phyloP scores from a whole-genome alignment of 53 echinoderm and acorn worm species.

The Henricia sp. region DNA sequence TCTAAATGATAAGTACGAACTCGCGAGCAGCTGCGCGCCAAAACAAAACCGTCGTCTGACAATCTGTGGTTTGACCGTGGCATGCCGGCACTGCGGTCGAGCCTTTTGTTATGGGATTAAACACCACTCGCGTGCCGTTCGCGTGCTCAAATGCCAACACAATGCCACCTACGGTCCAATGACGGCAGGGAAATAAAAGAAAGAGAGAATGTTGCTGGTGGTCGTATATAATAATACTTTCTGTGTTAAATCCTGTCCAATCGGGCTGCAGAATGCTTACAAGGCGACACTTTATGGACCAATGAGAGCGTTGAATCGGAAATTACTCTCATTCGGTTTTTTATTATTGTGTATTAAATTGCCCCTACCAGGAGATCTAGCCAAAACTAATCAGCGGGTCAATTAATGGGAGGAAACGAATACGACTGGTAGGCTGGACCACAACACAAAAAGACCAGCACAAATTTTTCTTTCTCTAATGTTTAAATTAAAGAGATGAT shows the following conservation, averaged over 20 bases:
- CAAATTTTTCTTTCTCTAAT: no score
- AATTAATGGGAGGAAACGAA: not conserved
- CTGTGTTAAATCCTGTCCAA: conserved; percentile 27
- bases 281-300: conserved; percentile 27
- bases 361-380: conserved; percentile 9
- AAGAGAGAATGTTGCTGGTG: not conserved
- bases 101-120: conserved; percentile 42
- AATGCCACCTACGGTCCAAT: not conserved
- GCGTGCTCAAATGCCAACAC: conserved; percentile 31
- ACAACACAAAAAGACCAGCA: no score
- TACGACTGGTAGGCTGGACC: no score
- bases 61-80: conserved; percentile 1
- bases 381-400: conserved; percentile 19
- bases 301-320: not conserved
- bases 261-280: not conserved
- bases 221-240: not conserved
- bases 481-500: no score
- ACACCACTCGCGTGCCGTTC: conserved; percentile 47
- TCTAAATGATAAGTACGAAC: no score
- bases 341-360: conserved; percentile 2
- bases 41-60: not conserved
- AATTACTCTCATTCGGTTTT: no score
- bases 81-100: not conserved
- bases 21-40: conserved; percentile 1
- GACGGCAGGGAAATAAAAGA: not conserved